Percentiles rank a stretch among this genome's conserved stretches.
Evolutionary conservation across 2,888 invertebrate genomes (phyloP).

Genomic region (Gerris lacustris): DNA sequence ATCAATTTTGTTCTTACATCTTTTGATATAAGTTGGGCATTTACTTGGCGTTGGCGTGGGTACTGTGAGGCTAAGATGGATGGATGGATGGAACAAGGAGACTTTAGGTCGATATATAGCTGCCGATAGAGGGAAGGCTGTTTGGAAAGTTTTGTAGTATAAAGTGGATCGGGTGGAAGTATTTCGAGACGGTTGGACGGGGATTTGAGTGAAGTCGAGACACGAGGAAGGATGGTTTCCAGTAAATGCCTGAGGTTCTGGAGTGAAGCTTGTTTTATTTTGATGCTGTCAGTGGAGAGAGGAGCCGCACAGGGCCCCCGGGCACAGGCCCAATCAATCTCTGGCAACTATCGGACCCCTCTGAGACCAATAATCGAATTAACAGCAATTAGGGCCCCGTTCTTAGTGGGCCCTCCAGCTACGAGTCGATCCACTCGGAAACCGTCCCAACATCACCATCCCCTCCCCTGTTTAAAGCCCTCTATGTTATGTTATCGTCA

Average conservation of each 20-base stretch:
- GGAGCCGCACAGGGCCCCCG: neutral
- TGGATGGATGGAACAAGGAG: too few species aligned
- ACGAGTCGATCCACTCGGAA: neutral
- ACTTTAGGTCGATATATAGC: too few species aligned
- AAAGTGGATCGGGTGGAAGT: neutral
- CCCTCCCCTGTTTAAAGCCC: neutral
- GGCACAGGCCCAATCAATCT: constrained; percentile 2
- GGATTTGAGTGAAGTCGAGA: neutral
- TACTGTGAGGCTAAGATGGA: too few species aligned
- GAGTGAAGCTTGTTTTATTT: neutral
- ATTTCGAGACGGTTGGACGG: neutral
- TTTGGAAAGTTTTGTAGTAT: neutral
- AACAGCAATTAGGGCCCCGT: neutral
- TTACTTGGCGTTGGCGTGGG: too few species aligned
- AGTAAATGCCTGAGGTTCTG: constrained; percentile 3
- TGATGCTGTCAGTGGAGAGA: neutral
- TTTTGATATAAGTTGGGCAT: too few species aligned
- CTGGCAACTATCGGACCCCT: neutral
- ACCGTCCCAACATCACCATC: neutral
- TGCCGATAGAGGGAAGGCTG: too few species aligned
- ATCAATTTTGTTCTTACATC: too few species aligned
- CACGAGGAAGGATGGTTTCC: neutral
- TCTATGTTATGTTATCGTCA: constrained; percentile 5
- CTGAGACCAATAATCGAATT: constrained; percentile 5
- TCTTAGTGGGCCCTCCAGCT: constrained; percentile 3